phyloP scores from a whole-genome alignment of 2,797 vertebrate genomes.

The Oceanodroma leucorhoa region DNA sequence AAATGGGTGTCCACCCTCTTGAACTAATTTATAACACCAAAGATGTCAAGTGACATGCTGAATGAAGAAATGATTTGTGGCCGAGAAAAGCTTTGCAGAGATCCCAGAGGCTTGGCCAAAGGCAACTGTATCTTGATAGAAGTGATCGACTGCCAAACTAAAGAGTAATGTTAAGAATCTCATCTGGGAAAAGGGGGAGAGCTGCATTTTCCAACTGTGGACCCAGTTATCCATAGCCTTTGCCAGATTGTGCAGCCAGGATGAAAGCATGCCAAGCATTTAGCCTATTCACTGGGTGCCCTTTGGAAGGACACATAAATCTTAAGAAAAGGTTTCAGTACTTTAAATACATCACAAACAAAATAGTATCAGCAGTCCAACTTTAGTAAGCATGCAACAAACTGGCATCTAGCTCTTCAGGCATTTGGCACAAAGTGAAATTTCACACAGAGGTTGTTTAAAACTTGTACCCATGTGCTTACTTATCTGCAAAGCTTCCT shows the following conservation, averaged over 20 bases:
- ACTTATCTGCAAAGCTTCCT: not conserved
- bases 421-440: not conserved
- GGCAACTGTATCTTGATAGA: slow-evolving; percentile 17
- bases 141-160: not conserved
- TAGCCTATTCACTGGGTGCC: not conserved
- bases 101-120: slow-evolving; percentile 34
- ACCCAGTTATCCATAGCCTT: not conserved
- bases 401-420: not conserved
- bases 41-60: slow-evolving; percentile 35
- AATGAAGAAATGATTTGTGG: slow-evolving; percentile 52
- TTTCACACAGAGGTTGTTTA: not conserved
- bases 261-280: not conserved
- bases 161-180: not conserved
- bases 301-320: slow-evolving; percentile 1
- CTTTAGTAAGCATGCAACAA: not conserved
- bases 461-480: not conserved
- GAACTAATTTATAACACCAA: slow-evolving; percentile 60
- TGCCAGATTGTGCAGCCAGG: not conserved
- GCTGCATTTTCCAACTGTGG: not conserved
- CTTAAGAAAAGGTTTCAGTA: not conserved
- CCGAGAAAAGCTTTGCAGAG: slow-evolving; percentile 38
- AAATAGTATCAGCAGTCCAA: not conserved
- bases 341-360: slow-evolving; percentile 7
- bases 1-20: slow-evolving; percentile 38
- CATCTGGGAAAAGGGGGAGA: not conserved